Base-by-base conservation (phyloP, 2,113 vertebrate genomes). In the Psilopogon haemacephalus region DNA sequence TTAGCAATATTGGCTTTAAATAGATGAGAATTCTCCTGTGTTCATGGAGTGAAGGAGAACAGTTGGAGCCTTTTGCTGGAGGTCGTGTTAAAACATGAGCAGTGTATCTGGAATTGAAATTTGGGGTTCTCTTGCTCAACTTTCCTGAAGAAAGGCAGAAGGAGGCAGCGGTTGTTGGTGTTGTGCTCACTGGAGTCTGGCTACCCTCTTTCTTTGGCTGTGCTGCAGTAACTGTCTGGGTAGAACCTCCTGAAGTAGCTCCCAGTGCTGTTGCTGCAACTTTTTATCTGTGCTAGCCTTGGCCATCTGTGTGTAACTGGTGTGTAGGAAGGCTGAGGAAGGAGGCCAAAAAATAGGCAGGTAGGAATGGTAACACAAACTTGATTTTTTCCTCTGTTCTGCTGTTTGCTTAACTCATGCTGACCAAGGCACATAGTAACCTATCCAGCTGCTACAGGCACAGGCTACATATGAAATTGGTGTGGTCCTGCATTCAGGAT, bases 171-270 rank as follows among this genome's bases (percentile, higher is more conserved):
- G 59, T 78, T 62, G 35, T 33, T 78, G 82, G 33, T 24, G 54
- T 60, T 76, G 33, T 86, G 55, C 84, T 95, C 70, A 60, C 71
- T 74, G 84, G 94, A 94, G 95, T 38, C 87, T 92, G 92, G 82
- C 78, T 92, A 93, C 93, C 89, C 87, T 94, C 94, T 92, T 72
- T 85, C 0, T 78, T 6, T 15, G n/a, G 21, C 73, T 67, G 15
- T 59, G 89, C 33, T 92, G 87, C 86, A 94, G n/a, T 55, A 35
- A 33, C 70, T 65, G 42, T 40, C 59, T 64, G 8, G 56, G 8
- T 23, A 69, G 65, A 44, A 55, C 37, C 59, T 82, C 44, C 79
- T 50, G 18, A 87, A 73, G 63, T 17, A 67, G 33, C 64, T 93
- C 14, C 17, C 11, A 17, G 27, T 46, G 33, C 67, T 60, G 24